A percentile compares a stretch with the other conserved stretches of the same genome.
These are phyloP conservation scores for Drosophila lutescens DNA, from an alignment of 2,888 invertebrate genomes.

Conservation along the genomic window DNA sequence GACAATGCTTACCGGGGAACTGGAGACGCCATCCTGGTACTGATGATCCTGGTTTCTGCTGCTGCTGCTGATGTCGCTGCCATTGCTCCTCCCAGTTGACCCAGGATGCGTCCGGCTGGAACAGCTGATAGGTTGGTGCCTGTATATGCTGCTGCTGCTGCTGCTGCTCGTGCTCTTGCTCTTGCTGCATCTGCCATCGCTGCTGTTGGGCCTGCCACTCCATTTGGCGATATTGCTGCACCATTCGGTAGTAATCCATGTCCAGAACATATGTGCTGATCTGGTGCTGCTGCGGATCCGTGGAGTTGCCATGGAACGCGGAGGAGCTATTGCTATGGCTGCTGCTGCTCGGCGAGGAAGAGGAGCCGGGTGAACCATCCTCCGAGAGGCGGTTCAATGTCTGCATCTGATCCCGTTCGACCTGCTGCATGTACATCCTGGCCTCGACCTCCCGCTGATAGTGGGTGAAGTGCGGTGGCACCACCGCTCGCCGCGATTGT, in stretches of 20 bases:
- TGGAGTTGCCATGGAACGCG: background rate
- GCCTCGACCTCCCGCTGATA: background rate
- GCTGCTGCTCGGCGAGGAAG: constrained; percentile 2
- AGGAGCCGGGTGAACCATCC: background rate
- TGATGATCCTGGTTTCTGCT: background rate
- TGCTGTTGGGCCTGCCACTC: background rate
- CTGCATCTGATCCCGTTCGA: background rate
- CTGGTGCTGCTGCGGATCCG: background rate
- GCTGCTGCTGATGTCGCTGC: background rate
- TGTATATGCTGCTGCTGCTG: background rate
- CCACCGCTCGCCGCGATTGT: background rate
- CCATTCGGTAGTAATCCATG: background rate
- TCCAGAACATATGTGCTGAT: background rate
- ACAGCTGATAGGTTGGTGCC: background rate
- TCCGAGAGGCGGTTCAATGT: background rate
- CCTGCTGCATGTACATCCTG: background rate
- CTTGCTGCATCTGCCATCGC: background rate
- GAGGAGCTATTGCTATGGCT: constrained; percentile 10
- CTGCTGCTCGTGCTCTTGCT: background rate
- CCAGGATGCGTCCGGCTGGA: background rate
- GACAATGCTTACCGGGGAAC: constrained; percentile 17
- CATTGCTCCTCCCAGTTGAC: background rate
- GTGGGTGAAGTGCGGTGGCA: constrained; percentile 5
- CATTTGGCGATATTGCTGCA: no score
- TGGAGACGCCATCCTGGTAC: background rate